Conservation (phyloP, 2,797 vertebrate genomes). For the Rhinophrynus dorsalis region DNA sequence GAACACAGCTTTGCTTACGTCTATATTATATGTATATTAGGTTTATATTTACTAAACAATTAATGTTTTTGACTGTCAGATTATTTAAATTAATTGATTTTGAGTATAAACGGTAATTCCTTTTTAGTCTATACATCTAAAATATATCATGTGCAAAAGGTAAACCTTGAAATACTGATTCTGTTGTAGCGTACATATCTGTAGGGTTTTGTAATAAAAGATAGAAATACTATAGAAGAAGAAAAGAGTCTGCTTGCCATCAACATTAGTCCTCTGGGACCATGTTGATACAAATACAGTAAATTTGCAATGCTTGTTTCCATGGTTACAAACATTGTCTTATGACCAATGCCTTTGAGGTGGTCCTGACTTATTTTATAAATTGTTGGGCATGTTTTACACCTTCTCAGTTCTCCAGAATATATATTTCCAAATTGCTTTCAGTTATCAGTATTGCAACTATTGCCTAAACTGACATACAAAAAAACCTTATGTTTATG, state of each 20-base stretch:
- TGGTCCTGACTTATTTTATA: constrained; percentile 51
- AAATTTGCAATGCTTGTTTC: constrained; percentile 58
- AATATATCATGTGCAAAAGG: constrained; percentile 13
- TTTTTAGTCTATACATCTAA: not conserved
- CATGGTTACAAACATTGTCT: constrained; percentile 59
- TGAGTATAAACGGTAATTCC: not conserved
- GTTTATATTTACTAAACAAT: not conserved
- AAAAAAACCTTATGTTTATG: too few relatives aligned
- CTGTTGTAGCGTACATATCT: not conserved
- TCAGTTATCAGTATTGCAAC: constrained; percentile 32
- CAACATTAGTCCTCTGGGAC: constrained; percentile 51
- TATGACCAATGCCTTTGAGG: constrained; percentile 55
- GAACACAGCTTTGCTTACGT: too few relatives aligned
- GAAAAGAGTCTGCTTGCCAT: constrained; percentile 49
- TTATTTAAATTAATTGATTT: not conserved
- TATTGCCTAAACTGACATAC: not conserved
- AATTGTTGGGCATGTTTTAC: constrained; percentile 41
- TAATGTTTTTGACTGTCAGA: too few relatives aligned
- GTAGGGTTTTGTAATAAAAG: constrained; percentile 24
- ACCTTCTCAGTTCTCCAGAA: constrained; percentile 38
- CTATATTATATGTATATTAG: not conserved
- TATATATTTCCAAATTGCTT: constrained; percentile 37
- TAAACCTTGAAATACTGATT: constrained; percentile 33
- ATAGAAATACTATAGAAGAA: constrained; percentile 48
- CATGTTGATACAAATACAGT: constrained; percentile 51